Base-by-base conservation (phyloP, 1,140 invertebrate species). In the Aplysia californica region DNA sequence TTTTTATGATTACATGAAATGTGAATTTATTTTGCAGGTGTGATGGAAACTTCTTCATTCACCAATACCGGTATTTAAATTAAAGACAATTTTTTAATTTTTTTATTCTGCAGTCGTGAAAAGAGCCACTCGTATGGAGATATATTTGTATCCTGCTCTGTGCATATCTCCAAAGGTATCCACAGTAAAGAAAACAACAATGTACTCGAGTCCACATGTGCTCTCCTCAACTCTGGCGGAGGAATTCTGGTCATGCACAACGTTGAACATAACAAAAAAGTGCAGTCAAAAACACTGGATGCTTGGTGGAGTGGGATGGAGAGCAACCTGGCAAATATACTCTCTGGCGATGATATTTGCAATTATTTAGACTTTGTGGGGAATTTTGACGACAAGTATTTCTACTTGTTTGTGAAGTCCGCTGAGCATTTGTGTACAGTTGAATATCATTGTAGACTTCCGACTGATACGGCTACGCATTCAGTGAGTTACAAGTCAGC, bases 241-340 rank as follows among this genome's bases (percentile, higher is more conserved):
- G 85, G 85, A n/a, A 78, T 85, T 39, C 77, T 85, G 3, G 79
- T 79, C 38, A 86, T 85, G 85, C 65, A 77, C 26, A 86, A 85
- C 58, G 26, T 81, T 26, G 83, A 85, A n/a, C 39, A 20, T 35
- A 38, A 59, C 20, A 21, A 36, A 29, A n/a, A 64, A 31, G 73
- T 82, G 1, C 79, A 81, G 26, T 79, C 83, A 20, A 86, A 86
- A 80, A 76, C 85, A 44, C 75, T 86, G 1, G 85, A 86, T 69
- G 81, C 71, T 2, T 86, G 85, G 85, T 86, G 85, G 85, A 83
- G 85, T 78, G 85, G 82, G 1, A 84, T 86, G 79, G 85, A 86
- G 68, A 80, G 72, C 39, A 81, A 83, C 59, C 68, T 86, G 50
- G 84, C 85, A 0, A 79, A 78, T 56, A 85, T 86, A 23, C 38